phyloP scores from a whole-genome alignment of 2,797 vertebrate species.

The Tauraco hartlaubi region DNA sequence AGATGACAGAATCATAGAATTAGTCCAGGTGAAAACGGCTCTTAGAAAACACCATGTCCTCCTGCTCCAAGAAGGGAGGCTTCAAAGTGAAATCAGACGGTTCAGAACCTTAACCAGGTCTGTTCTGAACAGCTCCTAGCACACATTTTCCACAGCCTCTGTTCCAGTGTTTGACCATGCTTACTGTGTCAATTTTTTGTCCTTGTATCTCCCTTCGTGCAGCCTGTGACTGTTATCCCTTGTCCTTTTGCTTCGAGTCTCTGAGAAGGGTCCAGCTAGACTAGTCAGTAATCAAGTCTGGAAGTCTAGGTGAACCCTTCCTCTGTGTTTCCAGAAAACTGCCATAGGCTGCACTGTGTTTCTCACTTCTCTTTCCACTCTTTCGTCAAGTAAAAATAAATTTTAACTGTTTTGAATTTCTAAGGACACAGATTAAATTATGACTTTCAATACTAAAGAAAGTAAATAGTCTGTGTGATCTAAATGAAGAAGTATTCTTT shows the following conservation, averaged over 20 bases:
- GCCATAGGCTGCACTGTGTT: fast-evolving
- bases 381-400: background rate
- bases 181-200: background rate
- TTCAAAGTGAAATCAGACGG: background rate
- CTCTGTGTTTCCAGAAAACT: background rate
- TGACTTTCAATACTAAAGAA: background rate
- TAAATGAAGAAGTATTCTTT: background rate
- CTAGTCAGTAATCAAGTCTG: background rate
- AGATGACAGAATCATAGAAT: background rate
- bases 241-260: background rate
- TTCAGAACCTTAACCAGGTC: background rate
- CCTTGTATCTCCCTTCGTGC: background rate
- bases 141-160: background rate
- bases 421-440: background rate
- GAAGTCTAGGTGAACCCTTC: background rate
- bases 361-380: background rate
- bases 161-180: background rate
- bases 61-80: background rate
- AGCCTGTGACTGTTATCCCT: background rate
- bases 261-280: background rate
- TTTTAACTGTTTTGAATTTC: background rate
- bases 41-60: background rate
- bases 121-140: background rate
- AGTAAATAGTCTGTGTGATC: background rate
- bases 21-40: background rate